Conservation (phyloP, 2,888 invertebrate species). For the Apodemia zela region DNA sequence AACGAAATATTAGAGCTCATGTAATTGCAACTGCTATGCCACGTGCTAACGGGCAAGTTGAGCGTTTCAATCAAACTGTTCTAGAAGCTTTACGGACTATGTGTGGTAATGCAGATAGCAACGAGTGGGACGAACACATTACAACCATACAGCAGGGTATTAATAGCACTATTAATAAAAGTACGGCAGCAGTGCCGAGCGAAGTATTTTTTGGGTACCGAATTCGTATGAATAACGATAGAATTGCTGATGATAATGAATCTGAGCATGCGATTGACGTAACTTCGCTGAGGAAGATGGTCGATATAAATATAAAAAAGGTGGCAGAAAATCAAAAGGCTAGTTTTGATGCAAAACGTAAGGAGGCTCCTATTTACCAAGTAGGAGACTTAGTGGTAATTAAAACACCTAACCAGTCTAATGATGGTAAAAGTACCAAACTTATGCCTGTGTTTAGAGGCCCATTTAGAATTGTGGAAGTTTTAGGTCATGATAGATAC, state of each 20-base stretch:
- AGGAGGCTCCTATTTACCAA: constrained; percentile 19
- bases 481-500: constrained; percentile 34
- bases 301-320: constrained; percentile 21
- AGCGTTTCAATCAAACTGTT: constrained; percentile 34
- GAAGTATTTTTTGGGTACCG: constrained; percentile 33
- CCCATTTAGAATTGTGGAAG: constrained; percentile 32
- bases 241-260: constrained; percentile 3
- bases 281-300: constrained; percentile 20
- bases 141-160: constrained; percentile 30
- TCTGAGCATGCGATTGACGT: constrained; percentile 22
- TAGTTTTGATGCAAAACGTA: constrained; percentile 22
- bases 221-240: constrained; percentile 24
- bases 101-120: constrained; percentile 20
- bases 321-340: constrained; percentile 20
- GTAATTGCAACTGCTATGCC: constrained; percentile 30
- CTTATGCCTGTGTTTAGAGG: constrained; percentile 34
- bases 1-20: constrained; percentile 27
- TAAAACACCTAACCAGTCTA: constrained; percentile 31
- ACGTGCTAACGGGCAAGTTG: constrained; percentile 33
- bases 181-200: constrained; percentile 30
- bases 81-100: constrained; percentile 31
- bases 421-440: constrained; percentile 36
- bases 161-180: constrained; percentile 31
- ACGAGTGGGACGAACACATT: constrained; percentile 32
- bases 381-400: constrained; percentile 31